Evolutionary conservation across 1,140 invertebrate species (phyloP), one percentile per base, ranked within the genome.

Genomic region (Solen grandis): DNA sequence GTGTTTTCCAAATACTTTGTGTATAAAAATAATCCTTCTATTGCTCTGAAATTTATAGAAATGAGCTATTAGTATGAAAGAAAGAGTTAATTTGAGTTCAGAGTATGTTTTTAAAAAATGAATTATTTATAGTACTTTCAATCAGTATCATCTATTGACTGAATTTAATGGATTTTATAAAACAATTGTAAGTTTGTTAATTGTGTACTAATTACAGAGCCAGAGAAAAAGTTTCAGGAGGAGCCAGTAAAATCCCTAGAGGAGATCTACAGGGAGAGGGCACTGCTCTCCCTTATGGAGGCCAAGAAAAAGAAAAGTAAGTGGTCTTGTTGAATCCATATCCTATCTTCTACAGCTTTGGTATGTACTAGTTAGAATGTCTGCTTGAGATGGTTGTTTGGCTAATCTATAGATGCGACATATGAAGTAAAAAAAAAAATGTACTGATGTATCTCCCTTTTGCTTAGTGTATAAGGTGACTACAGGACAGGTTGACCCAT

Each of bases 191-290:
- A n/a, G n/a, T n/a, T n/a, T n/a, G n/a, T n/a, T n/a, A n/a, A n/a
- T n/a, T n/a, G n/a, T n/a, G n/a, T n/a, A n/a, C n/a, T 55, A 19
- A 65, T 63, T 27, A 29, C 38, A 54, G 66, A 69, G 4, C 66
- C 5, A 16, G 25, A 25, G 33, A 50, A 19, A 31, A 46, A 10
- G 5, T 66, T 66, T 66, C 16, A 66, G 63, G 41, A 68, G n/a
- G 79, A 81, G 60, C 70, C 50, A 46, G 72, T 62, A 2, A 75
- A 77, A 60, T 78, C 77, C n/a, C 35, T 84, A 36, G 82, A 84
- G 73, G 82, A 84, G 38, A 81, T 84, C 27, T 76, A 84, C 46
- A 60, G 82, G 57, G 73, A 84, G 63, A 69, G 68, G 50, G 82
- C 82, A 19, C 35, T 84, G 33, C 72, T 72, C 22, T 84, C 82